Conservation (phyloP, 1,140 invertebrate species). For the Thaumetopoea pityocampa region DNA sequence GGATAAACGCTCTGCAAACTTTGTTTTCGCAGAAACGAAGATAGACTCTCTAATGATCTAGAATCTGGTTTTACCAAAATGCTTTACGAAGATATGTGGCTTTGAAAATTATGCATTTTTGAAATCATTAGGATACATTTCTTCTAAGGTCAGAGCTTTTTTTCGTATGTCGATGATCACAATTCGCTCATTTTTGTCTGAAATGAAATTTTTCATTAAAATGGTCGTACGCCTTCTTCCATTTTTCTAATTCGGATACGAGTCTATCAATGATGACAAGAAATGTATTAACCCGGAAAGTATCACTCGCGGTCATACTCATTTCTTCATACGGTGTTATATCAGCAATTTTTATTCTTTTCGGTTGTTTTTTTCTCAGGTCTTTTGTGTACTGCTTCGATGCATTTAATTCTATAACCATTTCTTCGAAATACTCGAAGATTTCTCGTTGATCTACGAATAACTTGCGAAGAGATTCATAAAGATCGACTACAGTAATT, state of each 20-base stretch:
- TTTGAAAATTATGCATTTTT: too few species aligned
- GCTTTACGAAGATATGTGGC: too few species aligned
- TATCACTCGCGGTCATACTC: neutral
- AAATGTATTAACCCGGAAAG: conserved; percentile 1
- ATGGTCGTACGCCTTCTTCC: too few species aligned
- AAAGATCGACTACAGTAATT: conserved; percentile 1
- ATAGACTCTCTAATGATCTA: too few species aligned
- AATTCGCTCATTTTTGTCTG: too few species aligned
- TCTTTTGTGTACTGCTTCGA: neutral
- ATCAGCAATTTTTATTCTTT: conserved; percentile 4
- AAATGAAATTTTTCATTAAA: too few species aligned
- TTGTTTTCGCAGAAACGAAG: too few species aligned
- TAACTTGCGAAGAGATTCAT: conserved; percentile 3
- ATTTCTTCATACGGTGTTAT: conserved; percentile 1
- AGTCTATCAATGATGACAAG: conserved; percentile 1
- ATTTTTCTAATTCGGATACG: neutral
- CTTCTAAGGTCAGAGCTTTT: too few species aligned
- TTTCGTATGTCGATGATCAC: too few species aligned
- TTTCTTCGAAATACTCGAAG: conserved; percentile 6
- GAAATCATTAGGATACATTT: too few species aligned
- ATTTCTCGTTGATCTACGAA: conserved; percentile 2
- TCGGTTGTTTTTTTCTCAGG: conserved; percentile 2
- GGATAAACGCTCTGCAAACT: too few species aligned
- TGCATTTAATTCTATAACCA: conserved; percentile 1
- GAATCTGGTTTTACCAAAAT: too few species aligned